Percentiles rank a stretch among this genome's conserved stretches.
These are phyloP conservation scores for Aurelia coerulea DNA, from an alignment of 30 jellyfish, hydroid and myxozoan species.

Conservation along the genomic window DNA sequence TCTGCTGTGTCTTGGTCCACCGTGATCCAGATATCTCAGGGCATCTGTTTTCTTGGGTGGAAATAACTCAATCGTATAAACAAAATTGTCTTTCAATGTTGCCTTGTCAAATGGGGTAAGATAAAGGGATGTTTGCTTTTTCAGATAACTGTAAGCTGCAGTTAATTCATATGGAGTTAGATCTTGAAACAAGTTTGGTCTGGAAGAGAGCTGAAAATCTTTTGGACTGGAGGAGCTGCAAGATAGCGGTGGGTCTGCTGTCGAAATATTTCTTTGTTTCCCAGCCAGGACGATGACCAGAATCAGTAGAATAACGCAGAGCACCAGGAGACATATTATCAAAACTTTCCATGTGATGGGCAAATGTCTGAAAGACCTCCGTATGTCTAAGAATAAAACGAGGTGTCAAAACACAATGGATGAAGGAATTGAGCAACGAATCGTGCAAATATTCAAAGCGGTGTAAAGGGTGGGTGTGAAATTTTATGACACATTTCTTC, in stretches of 20 bases:
- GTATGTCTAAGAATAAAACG: no score
- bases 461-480: no score
- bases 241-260: neutral
- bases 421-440: no score
- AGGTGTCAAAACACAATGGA: no score
- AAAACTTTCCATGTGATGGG: neutral
- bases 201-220: neutral
- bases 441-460: no score
- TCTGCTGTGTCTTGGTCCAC: slow-evolving; percentile 66
- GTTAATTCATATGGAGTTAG: slow-evolving; percentile 38
- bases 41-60: slow-evolving; percentile 50
- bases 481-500: no score
- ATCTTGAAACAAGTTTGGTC: slow-evolving; percentile 56
- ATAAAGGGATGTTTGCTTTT: slow-evolving; percentile 7
- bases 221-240: neutral
- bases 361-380: neutral
- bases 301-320: neutral
- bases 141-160: slow-evolving; percentile 16
- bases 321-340: neutral
- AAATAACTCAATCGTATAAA: slow-evolving; percentile 49
- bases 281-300: neutral
- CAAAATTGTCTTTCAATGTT: slow-evolving; percentile 53
- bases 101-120: slow-evolving; percentile 54
- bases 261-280: neutral
- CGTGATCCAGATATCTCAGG: slow-evolving; percentile 32